Evolutionary conservation across 92 coral and sea anemone genomes (phyloP), one percentile per base, ranked within the genome.

Genomic region (Nematostella vectensis): DNA sequence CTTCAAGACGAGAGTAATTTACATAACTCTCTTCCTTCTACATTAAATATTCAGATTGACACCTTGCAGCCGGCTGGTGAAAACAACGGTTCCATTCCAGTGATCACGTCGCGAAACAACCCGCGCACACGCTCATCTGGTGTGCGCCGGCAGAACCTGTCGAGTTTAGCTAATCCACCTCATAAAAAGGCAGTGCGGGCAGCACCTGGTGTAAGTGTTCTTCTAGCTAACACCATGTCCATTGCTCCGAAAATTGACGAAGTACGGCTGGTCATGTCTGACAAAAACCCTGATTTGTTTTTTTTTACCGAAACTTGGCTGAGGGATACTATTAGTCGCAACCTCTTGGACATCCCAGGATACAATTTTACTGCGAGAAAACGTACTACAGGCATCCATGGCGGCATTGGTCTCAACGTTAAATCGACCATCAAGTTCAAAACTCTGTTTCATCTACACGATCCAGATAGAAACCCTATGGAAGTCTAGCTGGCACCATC

Each of bases 251-350:
- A n/a, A n/a, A n/a, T n/a, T n/a, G n/a, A n/a, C n/a, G n/a, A n/a
- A n/a, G n/a, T n/a, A n/a, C n/a, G n/a, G n/a, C n/a, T n/a, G n/a
- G n/a, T n/a, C n/a, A n/a, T n/a, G n/a, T n/a, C n/a, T 26, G 48
- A 51, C 62, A 33, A 6, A 18, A 39, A 45, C 29, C 55, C 65
- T 13, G 63, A 24, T 19, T 72, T 59, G 25, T 44, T 44, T 31
- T 64, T 57, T 62, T 62, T 77, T 45, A 77, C 72, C 24, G 83
- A 77, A 59, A 77, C 83, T 43, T 70, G 74, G 84, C 62, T 77
- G 18, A 58, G 55, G 28, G 87, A 67, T 37, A 49, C 62, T 1
- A 66, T 72, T 33, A 38, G 59, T 4, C 62, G 26, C 12, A 39
- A 39, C 54, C 70, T 31, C 31, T 33, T 71, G 11, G 27, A 3